Evolutionary conservation across 2,888 invertebrate species (phyloP), one percentile per base, ranked within the genome.

Genomic region (Tenthredo amoena): DNA sequence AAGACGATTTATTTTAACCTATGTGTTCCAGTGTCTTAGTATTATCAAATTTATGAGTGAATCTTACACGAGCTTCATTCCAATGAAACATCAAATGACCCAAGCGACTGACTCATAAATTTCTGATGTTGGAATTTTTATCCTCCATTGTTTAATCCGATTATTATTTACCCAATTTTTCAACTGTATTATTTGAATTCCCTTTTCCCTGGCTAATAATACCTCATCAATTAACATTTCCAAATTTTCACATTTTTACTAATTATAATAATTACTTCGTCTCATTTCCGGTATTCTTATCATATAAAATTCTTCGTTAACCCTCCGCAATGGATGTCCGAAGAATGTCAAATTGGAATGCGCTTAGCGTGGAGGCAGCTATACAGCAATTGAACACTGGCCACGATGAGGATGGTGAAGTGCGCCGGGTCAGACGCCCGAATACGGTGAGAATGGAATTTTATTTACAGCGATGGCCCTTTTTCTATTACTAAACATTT

Each of bases 341-440:
- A 87, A 93, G 94, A 89, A 92, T 93, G 92, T 94, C 94, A 0
- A 93, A 91, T 87, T 94, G 94, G 94, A 94, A 94, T 87, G 92
- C 91, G 50, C 88, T 94, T 86, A 93, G 92, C 88, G 89, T 94
- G 58, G 94, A 93, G 86, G 92, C 92, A 31, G 93, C 93, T 62
- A 86, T 93, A 65, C 92, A 92, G 86, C 93, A 93, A 85, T 90
- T 93, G 37, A 92, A 92, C 87, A 87, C 84, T 76, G 89, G 89
- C 84, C 92, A 93, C 3, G 91, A 90, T 83, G 91, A 87, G 6
- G 88, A 90, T 62, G 88, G 87, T 40, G 83, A 68, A 12, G 91
- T 90, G 47, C 89, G 89, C 85, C 85, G 89, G 18, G 47, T 91
- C 62, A 89, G 88, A 85, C 90, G 91, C 34, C 89, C 89, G 1